Base-by-base conservation (phyloP, 1,140 invertebrate genomes). In the Macrosteles quadrilineatus region DNA sequence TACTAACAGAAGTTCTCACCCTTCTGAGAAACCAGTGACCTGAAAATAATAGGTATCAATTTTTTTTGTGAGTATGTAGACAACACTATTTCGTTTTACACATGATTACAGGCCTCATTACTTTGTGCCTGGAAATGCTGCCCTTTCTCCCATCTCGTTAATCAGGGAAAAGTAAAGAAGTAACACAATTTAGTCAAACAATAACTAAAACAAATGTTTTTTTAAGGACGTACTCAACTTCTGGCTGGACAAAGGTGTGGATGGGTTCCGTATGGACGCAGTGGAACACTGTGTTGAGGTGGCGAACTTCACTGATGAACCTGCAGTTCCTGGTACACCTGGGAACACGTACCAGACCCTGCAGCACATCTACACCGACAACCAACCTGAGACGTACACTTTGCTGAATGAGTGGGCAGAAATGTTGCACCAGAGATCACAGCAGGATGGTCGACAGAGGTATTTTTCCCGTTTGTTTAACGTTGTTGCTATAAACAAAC, bases 191-290 rank as follows among this genome's bases (percentile, higher is more conserved):
- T 36, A 14, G 32, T 14, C 32, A 14, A 36, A 36, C 32, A 6
- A 36, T 14, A 4, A 4, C 4, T 36, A 6, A 6, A 36, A 9
- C 23, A 53, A 19, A 3, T n/a, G 17, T 70, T 72, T 55, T 47
- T 30, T 45, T 1, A 40, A 74, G 76, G 74, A 68, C 57, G 63
- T 21, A 40, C 81, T 75, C 29, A 55, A 69, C 2, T 87, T 86
- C 76, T 93, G 90, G 90, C 71, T 91, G 0, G 80, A 88, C 9
- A 81, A 82, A 73, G 90, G 90, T 4, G 87, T 88, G 0, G 87
- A 88, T 75, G 91, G 91, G 0, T 92, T 92, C 75, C 81, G 90
- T 59, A 81, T 93, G 1, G 87, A 90, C 72, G 87, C 87, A 69
- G 78, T 86, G 1, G 79, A 80, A 27, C 78, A 79, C 63, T 64